Evolutionary conservation across 2,888 invertebrate genomes (phyloP), one percentile per base, ranked within the genome.

Genomic region (Gnatocerus cornutus): DNA sequence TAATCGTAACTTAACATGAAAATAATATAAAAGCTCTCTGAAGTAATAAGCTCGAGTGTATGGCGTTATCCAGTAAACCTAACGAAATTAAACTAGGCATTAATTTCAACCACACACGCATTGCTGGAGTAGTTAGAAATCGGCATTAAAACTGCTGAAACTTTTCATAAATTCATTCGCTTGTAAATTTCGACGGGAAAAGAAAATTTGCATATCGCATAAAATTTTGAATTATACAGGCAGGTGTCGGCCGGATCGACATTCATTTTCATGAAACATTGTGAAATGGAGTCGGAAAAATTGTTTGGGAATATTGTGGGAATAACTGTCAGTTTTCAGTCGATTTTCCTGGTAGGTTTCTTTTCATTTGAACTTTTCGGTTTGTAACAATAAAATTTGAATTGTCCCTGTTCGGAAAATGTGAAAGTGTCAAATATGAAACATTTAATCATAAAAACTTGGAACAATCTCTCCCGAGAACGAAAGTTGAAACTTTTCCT

Each of bases 121-220:
- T 55, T n/a, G 41, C 33, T n/a, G n/a, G 50, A 3, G 30, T 21
- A 21, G 21, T 21, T n/a, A n/a, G 48, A 48, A 21, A 48, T 50
- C 3, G 1, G 27, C 12, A 50, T 50, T 50, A 27, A 29, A 46
- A 14, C 46, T 8, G 5, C 16, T n/a, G 16, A 16, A 46, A 46
- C 46, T 46, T 46, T 46, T 46, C 46, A 46, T n/a, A 46, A 46
- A 46, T 46, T 46, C 46, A 46, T 46, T n/a, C 46, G 9, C 6
- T 52, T 33, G 52, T 30, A 52, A 30, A 52, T 14, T 52, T 33
- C 33, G 33, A 12, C 14, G 13, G 21, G 16, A 55, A 55, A 55
- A 55, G 16, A 39, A 16, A 55, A 55, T 50, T 50, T 55, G 55
- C 55, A 39, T 50, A 29, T n/a, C 13, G 10, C n/a, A 55, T 37